Base-by-base conservation (phyloP, 2,888 invertebrate genomes). In the Amblyjoppa proteus region DNA sequence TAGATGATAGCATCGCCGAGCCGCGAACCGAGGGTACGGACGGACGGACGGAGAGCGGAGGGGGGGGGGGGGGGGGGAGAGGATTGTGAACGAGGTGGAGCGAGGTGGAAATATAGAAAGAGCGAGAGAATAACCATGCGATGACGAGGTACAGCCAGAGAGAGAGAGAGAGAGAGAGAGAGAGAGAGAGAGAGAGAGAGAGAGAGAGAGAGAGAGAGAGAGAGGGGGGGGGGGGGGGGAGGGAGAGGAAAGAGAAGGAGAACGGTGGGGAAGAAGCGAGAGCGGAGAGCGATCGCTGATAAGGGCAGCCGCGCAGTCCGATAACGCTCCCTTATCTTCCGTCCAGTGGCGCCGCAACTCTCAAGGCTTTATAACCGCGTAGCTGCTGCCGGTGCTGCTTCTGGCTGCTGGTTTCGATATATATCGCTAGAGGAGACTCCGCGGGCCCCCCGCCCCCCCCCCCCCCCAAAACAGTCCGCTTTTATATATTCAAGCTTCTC, bases 1-100 rank as follows among this genome's bases (percentile, higher is more conserved):
- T 95, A 95, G 94, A 92, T 93, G 95, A 95, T 95, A 95, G 94
- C 93, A 95, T 95, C 95, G 95, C 94, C 92, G 94, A 94, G 94
- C 93, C 91, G 92, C 90, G 91, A 89, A 89, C 87, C 91, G 90
- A 90, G 91, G 91, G 88, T 88, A 89, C 89, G 89, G 87, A 89
- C 89, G 89, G 88, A 82, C 87, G 85, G 87, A 87, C 88, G 89
- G 85, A 89, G 90, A 87, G 86, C 83, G 64, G 86, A 80, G 58
- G 11, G 13, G 25, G 25, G 2, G 20, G 83, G 88, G 20, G 20
- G 20, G 20, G 20, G 20, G 20, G 0, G 20, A 20, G 20, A 20
- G 20, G 20, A 84, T 86, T 89, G 88, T 89, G 89, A 88, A 88
- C 88, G 90, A 89, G 89, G 88, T 45, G 80, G 88, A 16, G 78